Percentiles rank a stretch among this genome's conserved stretches.
Evolutionary conservation across 2,113 vertebrate species (phyloP).

Genomic region (Heloderma charlesbogerti): DNA sequence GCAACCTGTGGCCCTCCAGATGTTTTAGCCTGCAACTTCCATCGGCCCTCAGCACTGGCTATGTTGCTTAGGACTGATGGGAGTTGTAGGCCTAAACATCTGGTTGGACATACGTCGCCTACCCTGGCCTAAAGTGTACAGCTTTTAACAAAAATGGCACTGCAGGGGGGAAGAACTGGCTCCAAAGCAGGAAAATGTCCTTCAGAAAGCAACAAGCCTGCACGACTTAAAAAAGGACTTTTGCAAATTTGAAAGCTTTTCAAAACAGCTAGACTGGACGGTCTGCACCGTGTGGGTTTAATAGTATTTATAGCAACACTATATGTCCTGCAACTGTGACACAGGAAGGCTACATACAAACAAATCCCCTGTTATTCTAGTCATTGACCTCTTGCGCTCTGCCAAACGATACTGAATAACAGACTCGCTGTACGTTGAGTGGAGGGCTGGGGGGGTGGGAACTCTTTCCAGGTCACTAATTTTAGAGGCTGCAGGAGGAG

Average conservation of each 20-base stretch:
- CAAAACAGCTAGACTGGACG: background rate
- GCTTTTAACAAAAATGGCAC: no score
- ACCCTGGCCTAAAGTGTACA: no score
- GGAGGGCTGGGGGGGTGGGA: background rate
- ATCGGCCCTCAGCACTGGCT: no score
- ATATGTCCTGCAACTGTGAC: background rate
- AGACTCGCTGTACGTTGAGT: background rate
- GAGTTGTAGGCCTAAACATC: no score
- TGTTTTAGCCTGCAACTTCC: no score
- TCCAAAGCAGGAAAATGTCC: background rate
- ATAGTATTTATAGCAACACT: conserved; percentile 14
- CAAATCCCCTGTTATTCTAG: background rate
- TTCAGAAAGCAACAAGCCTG: background rate
- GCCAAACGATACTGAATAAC: background rate
- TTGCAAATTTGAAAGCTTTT: background rate
- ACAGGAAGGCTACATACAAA: conserved; percentile 5
- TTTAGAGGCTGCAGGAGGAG: background rate
- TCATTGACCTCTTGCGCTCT: conserved; percentile 22
- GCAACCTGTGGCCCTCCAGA: no score
- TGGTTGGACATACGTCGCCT: no score
- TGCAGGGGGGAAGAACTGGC: no score
- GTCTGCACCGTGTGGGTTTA: background rate
- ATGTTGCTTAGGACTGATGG: no score
- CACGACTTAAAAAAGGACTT: background rate
- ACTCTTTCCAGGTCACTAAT: background rate